Evolutionary conservation across 1,140 invertebrate species (phyloP), one percentile per base, ranked within the genome.

Genomic region (Hesperophylax magnus): DNA sequence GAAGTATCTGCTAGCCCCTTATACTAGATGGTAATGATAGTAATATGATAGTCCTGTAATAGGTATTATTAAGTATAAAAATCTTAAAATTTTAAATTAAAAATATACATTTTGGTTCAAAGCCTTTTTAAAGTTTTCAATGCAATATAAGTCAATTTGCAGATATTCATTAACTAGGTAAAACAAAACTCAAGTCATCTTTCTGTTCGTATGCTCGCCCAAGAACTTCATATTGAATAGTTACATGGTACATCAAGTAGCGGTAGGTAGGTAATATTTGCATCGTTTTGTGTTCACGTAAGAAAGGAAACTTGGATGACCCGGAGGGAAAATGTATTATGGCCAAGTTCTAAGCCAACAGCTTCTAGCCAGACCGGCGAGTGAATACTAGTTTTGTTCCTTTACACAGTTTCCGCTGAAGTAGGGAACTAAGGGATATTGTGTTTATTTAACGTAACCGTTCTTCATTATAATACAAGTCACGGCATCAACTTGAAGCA

Each of bases 301-400:
- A 24, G 11, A 24, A n/a, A 58, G 56, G 56, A 58, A 58, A 58
- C 56, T 58, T 22, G 58, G 17, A 61, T 61, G 58, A 61, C 58
- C 58, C 8, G 58, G 18, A 61, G 20, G 58, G 58, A 24, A 61
- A 18, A 20, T 61, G 18, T 61, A 61, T 61, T 61, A 61, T 61
- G 58, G 24, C 58, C 5, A 61, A 61, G 58, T 61, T 61, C 18
- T 24, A 24, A 61, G 58, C 24, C 14, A 14, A 14, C 58, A 61
- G 24, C 58, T 61, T 24, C 58, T 14, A 18, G 3, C 58, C 22
- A 18, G 34, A 74, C 27, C 71, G 8, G 18, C 22, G 52, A 47
- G 22, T 24, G 58, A 61, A 61, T 14, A 24, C 3, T 61, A 20
- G n/a, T n/a, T 58, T 58, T 24, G 18, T 24, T 24, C 58, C 18